phyloP scores from a whole-genome alignment of 2,888 invertebrate genomes.

The Yponomeuta sedellus region DNA sequence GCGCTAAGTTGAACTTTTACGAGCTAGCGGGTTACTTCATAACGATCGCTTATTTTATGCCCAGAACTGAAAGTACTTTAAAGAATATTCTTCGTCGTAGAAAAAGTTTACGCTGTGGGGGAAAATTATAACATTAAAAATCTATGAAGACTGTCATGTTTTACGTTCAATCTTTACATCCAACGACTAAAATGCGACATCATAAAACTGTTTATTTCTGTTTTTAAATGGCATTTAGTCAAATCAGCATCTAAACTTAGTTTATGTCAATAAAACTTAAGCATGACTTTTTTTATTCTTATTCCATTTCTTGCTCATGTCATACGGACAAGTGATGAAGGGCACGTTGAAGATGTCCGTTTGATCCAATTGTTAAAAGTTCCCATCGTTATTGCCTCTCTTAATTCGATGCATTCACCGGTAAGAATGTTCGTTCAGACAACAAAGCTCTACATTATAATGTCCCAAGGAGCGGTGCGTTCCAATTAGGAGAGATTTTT shows the following conservation, averaged over 20 bases:
- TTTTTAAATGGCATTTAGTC: neutral
- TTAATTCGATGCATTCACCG: conserved; percentile 55
- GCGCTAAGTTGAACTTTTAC: conserved; percentile 8
- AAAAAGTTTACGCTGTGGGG: neutral
- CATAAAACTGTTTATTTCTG: no score
- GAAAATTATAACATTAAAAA: neutral
- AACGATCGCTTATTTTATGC: neutral
- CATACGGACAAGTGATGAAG: conserved; percentile 20
- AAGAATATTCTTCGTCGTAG: neutral
- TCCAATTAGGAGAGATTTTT: conserved; percentile 72
- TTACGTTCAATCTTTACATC: neutral
- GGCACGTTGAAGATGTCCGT: conserved; percentile 36
- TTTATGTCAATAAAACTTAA: neutral
- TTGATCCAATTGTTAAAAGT: conserved; percentile 44
- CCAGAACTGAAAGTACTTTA: neutral
- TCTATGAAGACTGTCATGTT: neutral
- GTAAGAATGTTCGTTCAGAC: conserved; percentile 52
- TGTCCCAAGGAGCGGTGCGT: conserved; percentile 59
- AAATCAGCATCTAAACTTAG: neutral
- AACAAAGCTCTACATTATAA: conserved; percentile 65
- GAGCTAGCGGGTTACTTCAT: conserved; percentile 17
- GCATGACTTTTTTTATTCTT: neutral
- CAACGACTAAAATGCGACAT: neutral
- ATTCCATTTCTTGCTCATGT: neutral
- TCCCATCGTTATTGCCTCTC: conserved; percentile 52